Conservation (phyloP, 2,113 vertebrate species). For the Meriones unguiculatus region DNA sequence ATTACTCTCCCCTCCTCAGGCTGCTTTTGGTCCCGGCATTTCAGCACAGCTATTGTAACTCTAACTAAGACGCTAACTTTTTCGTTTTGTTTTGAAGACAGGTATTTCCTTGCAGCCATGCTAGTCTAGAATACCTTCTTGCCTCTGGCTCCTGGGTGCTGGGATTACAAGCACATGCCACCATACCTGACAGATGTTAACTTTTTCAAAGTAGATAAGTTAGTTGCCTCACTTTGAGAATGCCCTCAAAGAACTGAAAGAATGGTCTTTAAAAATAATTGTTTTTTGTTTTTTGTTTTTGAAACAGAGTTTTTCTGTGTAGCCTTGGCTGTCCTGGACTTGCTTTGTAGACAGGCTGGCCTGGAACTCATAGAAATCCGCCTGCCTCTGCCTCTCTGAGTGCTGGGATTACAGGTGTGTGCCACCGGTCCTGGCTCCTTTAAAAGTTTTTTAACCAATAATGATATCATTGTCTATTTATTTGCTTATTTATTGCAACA, state of each 20-base stretch:
- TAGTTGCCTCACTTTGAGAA: background rate
- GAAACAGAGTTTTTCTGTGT: too few relatives aligned
- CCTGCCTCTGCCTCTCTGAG: too few relatives aligned
- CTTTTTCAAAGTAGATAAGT: constrained; percentile 8
- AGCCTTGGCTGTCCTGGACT: too few relatives aligned
- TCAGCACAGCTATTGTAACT: background rate
- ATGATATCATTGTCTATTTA: background rate
- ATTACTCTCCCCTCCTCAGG: background rate
- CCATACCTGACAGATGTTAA: background rate
- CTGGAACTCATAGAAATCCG: too few relatives aligned
- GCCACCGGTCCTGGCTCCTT: too few relatives aligned
- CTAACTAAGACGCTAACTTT: background rate
- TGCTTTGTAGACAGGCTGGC: too few relatives aligned
- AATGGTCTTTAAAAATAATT: background rate
- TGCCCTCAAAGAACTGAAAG: background rate
- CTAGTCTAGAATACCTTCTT: background rate
- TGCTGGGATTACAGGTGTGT: too few relatives aligned
- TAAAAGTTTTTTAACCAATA: background rate
- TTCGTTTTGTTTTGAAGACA: background rate
- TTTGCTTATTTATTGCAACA: background rate
- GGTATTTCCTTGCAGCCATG: background rate
- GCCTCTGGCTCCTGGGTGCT: background rate
- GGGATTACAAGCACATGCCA: background rate
- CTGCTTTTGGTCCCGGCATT: background rate
- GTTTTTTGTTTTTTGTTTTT: too few relatives aligned